Evolutionary conservation across 2,888 invertebrate species (phyloP), one percentile per base, ranked within the genome.

Genomic region (Hemithea aestivaria): DNA sequence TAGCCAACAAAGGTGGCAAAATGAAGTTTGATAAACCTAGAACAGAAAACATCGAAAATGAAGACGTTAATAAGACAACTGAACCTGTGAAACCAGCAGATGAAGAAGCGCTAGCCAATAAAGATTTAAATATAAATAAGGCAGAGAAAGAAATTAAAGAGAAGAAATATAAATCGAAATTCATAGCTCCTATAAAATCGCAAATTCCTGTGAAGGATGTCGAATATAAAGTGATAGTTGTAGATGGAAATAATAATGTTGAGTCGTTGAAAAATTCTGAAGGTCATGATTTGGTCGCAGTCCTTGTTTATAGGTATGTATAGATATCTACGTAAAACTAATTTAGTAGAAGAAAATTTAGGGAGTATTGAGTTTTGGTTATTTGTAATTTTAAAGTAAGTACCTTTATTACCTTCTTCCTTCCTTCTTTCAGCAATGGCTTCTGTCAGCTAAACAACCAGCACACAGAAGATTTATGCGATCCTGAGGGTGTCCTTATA

Each of bases 1-100:
- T 85, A 31, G 62, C 69, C 1, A 83, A 85, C 38, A 80, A 73
- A 58, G 70, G 61, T 40, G 84, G 84, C 1, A 46, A 74, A 12
- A 82, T 85, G 83, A 85, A 84, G 51, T 85, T 62, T 43, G 47
- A 50, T 10, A 80, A 71, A 41, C 78, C 81, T 4, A 59, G 62
- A 50, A 21, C 39, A 20, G 33, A 32, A 20, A 27, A 23, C 4
- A 33, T 20, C 3, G 30, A 20, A 2, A 51, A 30, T 25, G 22
- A 7, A 16, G 28, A 36, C 41, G 42, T 32, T 6, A 24, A 38
- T 23, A 45, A 28, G 36, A 40, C 34, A 12, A 30, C 34, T 16
- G 22, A 37, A 30, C 10, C 16, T 16, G 40, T 35, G 9, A 38
- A 31, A 10, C 23, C 7, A 7, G 37, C 10, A 4, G 28, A 34